Base-by-base conservation (phyloP, 2,113 vertebrate species). In the Paratilapia polleni region DNA sequence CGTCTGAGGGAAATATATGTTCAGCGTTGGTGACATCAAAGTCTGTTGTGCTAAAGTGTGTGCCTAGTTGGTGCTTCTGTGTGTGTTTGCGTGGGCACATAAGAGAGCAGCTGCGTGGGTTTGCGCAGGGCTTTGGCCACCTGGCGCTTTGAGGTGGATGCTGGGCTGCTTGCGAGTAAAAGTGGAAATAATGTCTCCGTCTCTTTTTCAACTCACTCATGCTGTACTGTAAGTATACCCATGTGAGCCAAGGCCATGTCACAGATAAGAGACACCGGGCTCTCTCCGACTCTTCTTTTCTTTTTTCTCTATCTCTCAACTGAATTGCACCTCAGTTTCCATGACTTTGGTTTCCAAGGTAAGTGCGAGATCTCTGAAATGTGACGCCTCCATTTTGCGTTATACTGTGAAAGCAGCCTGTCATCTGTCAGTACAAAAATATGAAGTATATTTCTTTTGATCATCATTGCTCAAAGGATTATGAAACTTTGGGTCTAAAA, bases 101-200 rank as follows among this genome's bases (percentile, higher is more conserved):
- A 75, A 86, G 90, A 91, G 94, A 92, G 92, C 95, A 93, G 92
- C 88, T 92, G 93, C 89, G 93, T 93, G 93, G 94, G 91, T 93
- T 92, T 93, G 93, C 78, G 76, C 85, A 89, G 91, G 91, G 93
- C 87, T 94, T 89, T 92, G 93, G 90, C 93, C 95, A 95, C 93
- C 95, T 94, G 94, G 89, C 85, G 85, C 92, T 94, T 92, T 94
- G 93, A 95, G 94, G 92, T 93, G 86, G 86, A 92, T 91, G 87
- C 88, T 88, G 83, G 90, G 87, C 77, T 85, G 89, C 83, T 90
- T 58, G 83, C 57, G 76, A 92, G 91, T 87, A 85, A 92, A 94
- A 94, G 89, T 93, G 92, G 84, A 90, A 92, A 89, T 84, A 82
- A 88, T 83, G 63, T 78, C 76, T 92, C 77, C 58, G 11, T 81